Base-by-base conservation (phyloP, 30 jellyfish, hydroid and myxozoan species). In the Pseudorhiza aurosa region DNA sequence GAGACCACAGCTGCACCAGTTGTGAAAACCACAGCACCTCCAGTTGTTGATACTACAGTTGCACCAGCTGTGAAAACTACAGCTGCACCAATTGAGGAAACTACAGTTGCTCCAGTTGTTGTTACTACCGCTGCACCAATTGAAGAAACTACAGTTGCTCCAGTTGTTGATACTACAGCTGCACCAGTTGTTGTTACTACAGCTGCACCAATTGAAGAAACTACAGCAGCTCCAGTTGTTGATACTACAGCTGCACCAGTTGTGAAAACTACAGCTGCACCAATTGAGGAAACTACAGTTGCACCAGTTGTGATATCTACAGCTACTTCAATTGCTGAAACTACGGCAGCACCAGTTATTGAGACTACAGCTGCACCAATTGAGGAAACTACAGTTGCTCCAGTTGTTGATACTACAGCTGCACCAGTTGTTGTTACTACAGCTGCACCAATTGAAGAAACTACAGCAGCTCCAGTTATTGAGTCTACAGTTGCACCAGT, bases 41-140 rank as follows among this genome's bases (percentile, higher is more conserved):
- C 68, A 55, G 42, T 55, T 10, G 68, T 55, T 10, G 68, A 0
- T 14, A 55, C 68, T 6, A 55, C 68, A 0, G 68, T 12, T 39
- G 7, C 50, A 5, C 50, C 18, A 71, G 36, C 49, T n/a, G 0
- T 19, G 29, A 28, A 0, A 21, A 49, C 87, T 7, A 43, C 62
- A 5, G 46, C 56, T 31, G 77, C 77, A 9, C 60, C 58, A 63
- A 21, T 39, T 63, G 77, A 4, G 11, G 85, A 42, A 46, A 44
- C 85, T 26, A 72, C 85, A 1, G 72, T 50, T 43, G 85, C 85
- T 28, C 50, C 85, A 22, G 75, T 46, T 72, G 73, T 43, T 3
- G 72, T 28, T 21, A 4, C 51, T 10, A 72, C 85, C 1, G 85
- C 69, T 72, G 73, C 74, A 1, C 73, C 85, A 1, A 51, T 40